These are phyloP conservation scores for Eurystomus gularis DNA, from an alignment of 2,113 vertebrate species.

Conservation along the genomic window DNA sequence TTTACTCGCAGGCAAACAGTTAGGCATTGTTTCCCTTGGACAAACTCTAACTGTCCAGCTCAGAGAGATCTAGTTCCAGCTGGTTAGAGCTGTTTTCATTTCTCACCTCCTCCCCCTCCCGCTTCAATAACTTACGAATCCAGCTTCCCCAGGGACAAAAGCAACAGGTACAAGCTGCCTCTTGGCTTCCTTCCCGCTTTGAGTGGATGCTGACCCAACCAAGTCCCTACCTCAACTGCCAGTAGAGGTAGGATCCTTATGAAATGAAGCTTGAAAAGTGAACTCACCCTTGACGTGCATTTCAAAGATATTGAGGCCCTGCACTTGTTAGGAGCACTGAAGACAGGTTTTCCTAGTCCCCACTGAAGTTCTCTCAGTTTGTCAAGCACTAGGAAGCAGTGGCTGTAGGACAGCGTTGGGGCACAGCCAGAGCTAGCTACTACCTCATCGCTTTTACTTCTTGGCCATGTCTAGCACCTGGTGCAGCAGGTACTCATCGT, in stretches of 20 bases:
- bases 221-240: fast-evolving
- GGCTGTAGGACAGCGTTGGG: background rate
- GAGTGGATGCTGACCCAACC: background rate
- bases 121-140: background rate
- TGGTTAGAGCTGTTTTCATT: conserved; percentile 10
- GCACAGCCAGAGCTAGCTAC: background rate
- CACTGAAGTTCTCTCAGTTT: background rate
- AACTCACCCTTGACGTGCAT: background rate
- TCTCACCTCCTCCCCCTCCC: background rate
- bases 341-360: background rate
- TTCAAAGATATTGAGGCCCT: background rate
- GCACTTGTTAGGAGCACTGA: background rate
- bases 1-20: conserved; percentile 57
- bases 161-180: background rate
- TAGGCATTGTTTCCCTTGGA: conserved; percentile 52
- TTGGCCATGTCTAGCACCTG: background rate
- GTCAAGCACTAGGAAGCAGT: background rate
- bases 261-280: background rate
- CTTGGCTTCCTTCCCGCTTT: background rate
- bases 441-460: background rate
- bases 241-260: background rate
- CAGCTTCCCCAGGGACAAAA: background rate
- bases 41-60: conserved; percentile 43
- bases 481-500: background rate
- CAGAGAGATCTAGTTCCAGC: conserved; percentile 32